These are phyloP conservation scores for Pseudocheirus occidentalis DNA, from an alignment of 2,797 vertebrate species.

Conservation along the genomic window DNA sequence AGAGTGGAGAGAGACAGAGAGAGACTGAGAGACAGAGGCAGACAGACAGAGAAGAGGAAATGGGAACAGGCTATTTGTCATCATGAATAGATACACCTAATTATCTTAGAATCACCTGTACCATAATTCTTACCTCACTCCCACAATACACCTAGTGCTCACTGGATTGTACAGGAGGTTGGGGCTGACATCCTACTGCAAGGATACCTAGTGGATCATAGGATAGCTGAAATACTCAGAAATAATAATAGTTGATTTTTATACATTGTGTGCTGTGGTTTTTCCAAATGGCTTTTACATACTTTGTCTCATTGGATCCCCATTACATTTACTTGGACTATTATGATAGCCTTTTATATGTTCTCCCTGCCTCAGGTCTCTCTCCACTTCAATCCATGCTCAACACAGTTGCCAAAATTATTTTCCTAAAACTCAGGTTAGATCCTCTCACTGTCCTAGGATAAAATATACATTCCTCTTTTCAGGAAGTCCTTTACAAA, in stretches of 20 bases:
- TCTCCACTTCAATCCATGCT: too few species aligned
- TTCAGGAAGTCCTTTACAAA: neutral
- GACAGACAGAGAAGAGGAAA: neutral
- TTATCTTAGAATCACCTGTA: neutral
- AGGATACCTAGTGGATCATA: neutral
- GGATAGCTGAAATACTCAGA: neutral
- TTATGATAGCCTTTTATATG: neutral
- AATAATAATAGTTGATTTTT: neutral
- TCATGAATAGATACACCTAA: neutral
- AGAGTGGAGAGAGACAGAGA: too few species aligned
- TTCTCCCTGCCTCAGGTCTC: neutral
- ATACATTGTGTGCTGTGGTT: neutral
- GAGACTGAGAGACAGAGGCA: too few species aligned
- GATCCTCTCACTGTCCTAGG: neutral
- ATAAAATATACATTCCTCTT: neutral
- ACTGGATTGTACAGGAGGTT: neutral
- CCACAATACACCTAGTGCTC: neutral
- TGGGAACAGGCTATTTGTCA: neutral
- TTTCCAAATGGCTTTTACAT: neutral
- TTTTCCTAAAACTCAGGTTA: neutral
- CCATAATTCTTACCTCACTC: neutral
- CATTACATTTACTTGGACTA: neutral
- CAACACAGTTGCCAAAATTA: neutral
- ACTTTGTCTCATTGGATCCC: neutral
- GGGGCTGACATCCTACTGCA: neutral